Evolutionary conservation across 2,888 invertebrate genomes (phyloP).

Genomic region (Sisyra terminalis): DNA sequence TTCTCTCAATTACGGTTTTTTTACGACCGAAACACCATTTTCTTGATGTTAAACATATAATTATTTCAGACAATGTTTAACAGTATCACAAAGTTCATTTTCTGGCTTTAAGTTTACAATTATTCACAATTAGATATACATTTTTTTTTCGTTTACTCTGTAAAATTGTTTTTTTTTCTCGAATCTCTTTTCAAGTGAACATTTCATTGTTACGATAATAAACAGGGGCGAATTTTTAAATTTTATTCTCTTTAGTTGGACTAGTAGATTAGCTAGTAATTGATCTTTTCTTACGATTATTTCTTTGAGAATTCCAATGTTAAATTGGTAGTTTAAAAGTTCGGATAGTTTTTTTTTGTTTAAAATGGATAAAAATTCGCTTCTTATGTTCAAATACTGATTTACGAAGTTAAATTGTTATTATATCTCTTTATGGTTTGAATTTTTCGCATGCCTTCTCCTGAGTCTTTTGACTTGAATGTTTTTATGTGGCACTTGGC

Average conservation of each 20-base stretch:
- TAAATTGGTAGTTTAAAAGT: no score
- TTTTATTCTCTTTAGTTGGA: neutral
- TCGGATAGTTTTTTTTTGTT: no score
- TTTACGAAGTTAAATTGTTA: conserved; percentile 10
- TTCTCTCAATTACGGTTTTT: conserved; percentile 4
- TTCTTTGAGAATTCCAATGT: neutral
- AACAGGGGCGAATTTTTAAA: neutral
- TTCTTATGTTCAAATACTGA: conserved; percentile 4
- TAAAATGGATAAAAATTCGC: conserved; percentile 2
- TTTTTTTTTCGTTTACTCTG: no score
- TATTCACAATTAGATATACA: neutral
- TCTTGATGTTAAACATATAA: conserved; percentile 4
- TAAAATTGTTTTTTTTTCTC: neutral
- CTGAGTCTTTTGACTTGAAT: conserved; percentile 52
- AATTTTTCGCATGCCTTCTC: conserved; percentile 46
- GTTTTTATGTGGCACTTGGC: conserved; percentile 53
- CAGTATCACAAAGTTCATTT: neutral
- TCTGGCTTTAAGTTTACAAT: neutral
- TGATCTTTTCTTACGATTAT: neutral
- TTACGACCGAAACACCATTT: no score
- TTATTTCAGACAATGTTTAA: conserved; percentile 7
- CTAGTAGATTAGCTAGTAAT: neutral
- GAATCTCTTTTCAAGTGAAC: neutral
- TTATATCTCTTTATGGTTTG: conserved; percentile 21
- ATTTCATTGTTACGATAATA: neutral